Base-by-base conservation (phyloP, 2,113 vertebrate genomes). In the Tachycineta bicolor region DNA sequence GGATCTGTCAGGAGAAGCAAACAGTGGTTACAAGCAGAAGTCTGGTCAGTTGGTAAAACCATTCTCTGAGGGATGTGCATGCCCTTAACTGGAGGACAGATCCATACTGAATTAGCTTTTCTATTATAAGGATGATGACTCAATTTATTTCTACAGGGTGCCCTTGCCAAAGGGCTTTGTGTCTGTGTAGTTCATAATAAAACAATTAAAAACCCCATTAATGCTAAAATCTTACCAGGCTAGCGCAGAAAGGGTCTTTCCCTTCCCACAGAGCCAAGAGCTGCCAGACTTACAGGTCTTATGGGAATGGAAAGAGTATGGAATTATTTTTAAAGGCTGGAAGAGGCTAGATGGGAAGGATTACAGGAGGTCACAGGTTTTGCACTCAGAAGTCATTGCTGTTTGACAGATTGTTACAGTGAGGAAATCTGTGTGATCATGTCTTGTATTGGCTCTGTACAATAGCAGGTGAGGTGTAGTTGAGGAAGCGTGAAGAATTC, bases 71-170 rank as follows among this genome's bases (percentile, higher is more conserved):
- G 49, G 81, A 68, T 47, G 14, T 56, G n/a, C 41, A 22, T 71
- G 90, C 81, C 90, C 75, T 91, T 46, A 82, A 73, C 46, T 49
- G 60, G 75, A 83, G 71, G 79, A 79, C 58, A 80, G 90, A 91
- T 90, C 88, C 82, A 85, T 94, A 85, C 39, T 58, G 71, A 85
- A 95, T 95, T 92, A 93, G 43, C 55, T 96, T 94, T 93, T 68
- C 90, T 93, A 53, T 90, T 88, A 68, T 16, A 55, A 90, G 85
- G 75, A 71, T 69, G 63, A 59, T 76, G 67, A 86, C 70, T 90
- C 78, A 52, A 90, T 93, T 94, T 96, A 73, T 91, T 94, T 90
- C 78, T 73, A 56, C 68, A 31, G n/a, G 19, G 31, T 90, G 60
- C 70, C 92, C 85, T 94, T 97, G 92, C 95, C 79, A 88, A 95